Evolutionary conservation across 2,113 vertebrate genomes (phyloP), one percentile per base, ranked within the genome.

Genomic region (Danionella cerebrum): DNA sequence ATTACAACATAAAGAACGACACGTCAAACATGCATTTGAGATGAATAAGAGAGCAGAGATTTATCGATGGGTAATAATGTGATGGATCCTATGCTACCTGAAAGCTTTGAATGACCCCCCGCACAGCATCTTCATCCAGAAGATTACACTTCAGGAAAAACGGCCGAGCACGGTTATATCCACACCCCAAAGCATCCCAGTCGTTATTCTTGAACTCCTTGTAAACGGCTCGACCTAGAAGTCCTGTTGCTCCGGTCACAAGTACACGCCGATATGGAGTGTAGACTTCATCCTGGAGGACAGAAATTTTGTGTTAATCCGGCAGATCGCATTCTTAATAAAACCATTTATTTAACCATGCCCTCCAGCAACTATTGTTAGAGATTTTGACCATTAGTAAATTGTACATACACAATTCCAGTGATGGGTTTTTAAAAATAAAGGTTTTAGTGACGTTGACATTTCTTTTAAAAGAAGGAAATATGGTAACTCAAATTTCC

Each of bases 211-310:
- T 85, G 76, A 98, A 98, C 81, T 98, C 94, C 78, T 84, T 92
- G 73, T 88, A 91, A 7, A 97, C 89, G 0, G 93, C 91, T 72
- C 95, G 91, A 31, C 96, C 96, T 7, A 98, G 90, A 11, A 98
- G 90, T 8, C 96, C 96, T 0, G 94, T 95, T 9, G 93, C 95
- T 13, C 96, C 96, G 0, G 96, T 98, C 68, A 98, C 84, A 69
- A 98, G 78, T 53, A 89, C 91, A 50, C 85, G 85, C 27, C 84
- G 85, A 8, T 51, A 84, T 5, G 91, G 89, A 24, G 86, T 62
- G 9, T 84, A 74, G 6, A 84, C 81, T 73, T 91, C 90, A 76
- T 95, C 92, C 95, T 87, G 53, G 2, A 33, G n/a, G 2, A 16
- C 3, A 36, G 48, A 14, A 11, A 47, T n/a, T n/a, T n/a, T n/a